Percentiles rank a stretch among this genome's conserved stretches.
Conservation (phyloP, 2,113 vertebrate genomes). For the Bettongia penicillata region DNA sequence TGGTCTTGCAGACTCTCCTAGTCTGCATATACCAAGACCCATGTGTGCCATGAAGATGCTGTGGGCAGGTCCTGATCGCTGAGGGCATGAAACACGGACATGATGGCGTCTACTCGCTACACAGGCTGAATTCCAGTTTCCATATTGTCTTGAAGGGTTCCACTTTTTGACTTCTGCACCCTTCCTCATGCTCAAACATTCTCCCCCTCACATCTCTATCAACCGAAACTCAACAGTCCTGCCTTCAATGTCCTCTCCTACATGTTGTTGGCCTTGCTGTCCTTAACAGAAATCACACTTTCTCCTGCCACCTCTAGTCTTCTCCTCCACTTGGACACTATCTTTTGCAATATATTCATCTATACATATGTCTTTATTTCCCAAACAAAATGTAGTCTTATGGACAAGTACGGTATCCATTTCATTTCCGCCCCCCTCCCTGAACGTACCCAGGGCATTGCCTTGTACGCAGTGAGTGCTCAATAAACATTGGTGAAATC, state of each 20-base stretch:
- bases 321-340: neutral
- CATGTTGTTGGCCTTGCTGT: neutral
- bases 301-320: neutral
- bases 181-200: neutral
- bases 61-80: too few relatives aligned
- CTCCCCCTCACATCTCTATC: neutral
- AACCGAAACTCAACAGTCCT: neutral
- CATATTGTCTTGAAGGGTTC: neutral
- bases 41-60: too few relatives aligned
- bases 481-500: neutral
- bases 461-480: neutral
- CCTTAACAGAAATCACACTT: neutral
- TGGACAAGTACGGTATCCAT: neutral
- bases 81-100: neutral
- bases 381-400: neutral
- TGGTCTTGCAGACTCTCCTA: too few relatives aligned
- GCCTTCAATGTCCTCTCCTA: neutral
- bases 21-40: too few relatives aligned
- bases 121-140: neutral
- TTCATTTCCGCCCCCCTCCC: neutral
- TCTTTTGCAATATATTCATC: neutral
- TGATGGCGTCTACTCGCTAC: neutral
- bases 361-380: neutral
- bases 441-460: neutral
- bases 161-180: neutral